These are phyloP conservation scores for Platorchestia sp. DNA, from an alignment of 1,140 invertebrate species.

Conservation along the genomic window DNA sequence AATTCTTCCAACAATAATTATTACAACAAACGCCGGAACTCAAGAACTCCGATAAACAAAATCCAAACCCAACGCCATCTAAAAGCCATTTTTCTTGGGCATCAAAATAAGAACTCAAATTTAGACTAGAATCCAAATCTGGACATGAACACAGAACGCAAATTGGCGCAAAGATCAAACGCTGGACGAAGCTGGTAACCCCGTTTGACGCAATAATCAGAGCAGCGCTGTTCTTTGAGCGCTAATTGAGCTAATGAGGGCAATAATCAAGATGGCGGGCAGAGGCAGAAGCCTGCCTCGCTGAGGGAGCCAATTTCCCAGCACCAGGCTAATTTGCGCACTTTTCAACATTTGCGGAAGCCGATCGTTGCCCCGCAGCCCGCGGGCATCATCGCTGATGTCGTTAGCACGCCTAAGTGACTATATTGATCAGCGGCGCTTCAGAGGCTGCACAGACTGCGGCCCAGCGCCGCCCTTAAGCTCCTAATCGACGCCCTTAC, in stretches of 20 bases:
- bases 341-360: neutral
- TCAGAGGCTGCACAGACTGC: neutral
- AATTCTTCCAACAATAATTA: neutral
- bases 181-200: neutral
- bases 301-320: neutral
- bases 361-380: neutral
- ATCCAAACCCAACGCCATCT: neutral
- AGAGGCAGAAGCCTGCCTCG: neutral
- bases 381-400: neutral
- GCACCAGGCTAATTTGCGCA: neutral
- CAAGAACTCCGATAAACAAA: neutral
- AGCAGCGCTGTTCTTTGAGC: neutral
- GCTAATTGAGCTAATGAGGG: neutral
- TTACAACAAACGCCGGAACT: neutral
- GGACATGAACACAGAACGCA: neutral
- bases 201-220: neutral
- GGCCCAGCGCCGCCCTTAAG: neutral
- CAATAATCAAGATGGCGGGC: constrained; percentile 3
- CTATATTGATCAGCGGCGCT: neutral
- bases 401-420: neutral
- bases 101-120: neutral
- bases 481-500: neutral
- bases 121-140: neutral
- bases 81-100: neutral
- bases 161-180: neutral